These are phyloP conservation scores for Dipodomys stephensi DNA, from an alignment of 2,113 vertebrate genomes.

Conservation along the genomic window DNA sequence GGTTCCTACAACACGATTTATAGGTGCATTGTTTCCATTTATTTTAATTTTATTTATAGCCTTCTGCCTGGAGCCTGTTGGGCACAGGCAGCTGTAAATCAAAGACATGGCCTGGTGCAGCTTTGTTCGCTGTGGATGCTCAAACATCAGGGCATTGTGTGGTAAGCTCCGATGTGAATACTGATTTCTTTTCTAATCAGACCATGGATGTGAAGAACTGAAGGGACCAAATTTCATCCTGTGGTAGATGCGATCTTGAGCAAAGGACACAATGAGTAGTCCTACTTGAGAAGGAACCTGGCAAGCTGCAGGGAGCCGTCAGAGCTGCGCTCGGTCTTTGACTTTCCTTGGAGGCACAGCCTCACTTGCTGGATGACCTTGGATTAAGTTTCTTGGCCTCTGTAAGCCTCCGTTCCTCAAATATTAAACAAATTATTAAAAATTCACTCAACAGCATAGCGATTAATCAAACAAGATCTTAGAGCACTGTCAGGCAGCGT, in stretches of 20 bases:
- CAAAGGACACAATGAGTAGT: neutral
- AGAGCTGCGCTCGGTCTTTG: fast-evolving
- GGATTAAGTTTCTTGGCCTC: neutral
- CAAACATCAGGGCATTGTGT: neutral
- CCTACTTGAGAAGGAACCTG: fast-evolving
- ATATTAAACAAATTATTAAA: too few relatives aligned
- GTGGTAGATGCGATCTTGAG: neutral
- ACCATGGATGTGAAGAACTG: slow-evolving; percentile 41
- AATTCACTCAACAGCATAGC: neutral
- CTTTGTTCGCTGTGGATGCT: neutral
- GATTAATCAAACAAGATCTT: neutral
- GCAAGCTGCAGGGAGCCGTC: fast-evolving
- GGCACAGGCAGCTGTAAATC: slow-evolving; percentile 59
- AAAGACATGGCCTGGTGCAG: neutral
- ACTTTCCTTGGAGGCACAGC: fast-evolving
- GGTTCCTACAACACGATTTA: slow-evolving; percentile 56
- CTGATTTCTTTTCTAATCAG: slow-evolving; percentile 67
- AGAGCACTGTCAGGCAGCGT: fast-evolving
- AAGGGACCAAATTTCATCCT: slow-evolving; percentile 34
- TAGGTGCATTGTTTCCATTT: slow-evolving; percentile 67
- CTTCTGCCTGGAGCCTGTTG: slow-evolving; percentile 41
- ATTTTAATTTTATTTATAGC: slow-evolving; percentile 74
- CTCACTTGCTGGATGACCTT: fast-evolving
- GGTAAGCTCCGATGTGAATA: slow-evolving; percentile 51
- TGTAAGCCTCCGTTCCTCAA: neutral